Evolutionary conservation across 2,888 invertebrate species (phyloP).

Genomic region (Pharmacophagus antenor): DNA sequence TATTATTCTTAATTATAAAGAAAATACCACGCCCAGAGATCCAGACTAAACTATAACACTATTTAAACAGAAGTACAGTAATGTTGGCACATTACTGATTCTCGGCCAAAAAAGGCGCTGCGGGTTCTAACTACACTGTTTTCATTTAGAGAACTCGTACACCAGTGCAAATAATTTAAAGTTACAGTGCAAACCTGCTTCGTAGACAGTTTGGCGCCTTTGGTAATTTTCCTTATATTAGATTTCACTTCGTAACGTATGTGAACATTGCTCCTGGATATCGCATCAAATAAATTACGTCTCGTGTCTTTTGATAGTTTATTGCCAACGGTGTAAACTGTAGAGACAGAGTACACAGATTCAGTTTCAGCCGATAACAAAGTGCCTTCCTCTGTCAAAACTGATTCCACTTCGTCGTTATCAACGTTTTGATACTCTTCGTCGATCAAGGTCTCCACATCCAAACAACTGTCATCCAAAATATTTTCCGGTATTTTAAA

Average conservation of each 20-base stretch:
- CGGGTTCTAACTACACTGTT: no score
- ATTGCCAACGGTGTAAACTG: conserved; percentile 61
- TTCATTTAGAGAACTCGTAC: no score
- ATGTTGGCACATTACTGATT: no score
- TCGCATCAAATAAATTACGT: conserved; percentile 71
- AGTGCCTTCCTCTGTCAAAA: conserved; percentile 68
- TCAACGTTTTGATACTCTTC: conserved; percentile 75
- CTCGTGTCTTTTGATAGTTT: conserved; percentile 63
- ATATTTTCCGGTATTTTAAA: conserved; percentile 56
- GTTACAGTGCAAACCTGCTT: conserved; percentile 75
- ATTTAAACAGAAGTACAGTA: no score
- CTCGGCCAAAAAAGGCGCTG: no score
- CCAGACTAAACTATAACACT: no score
- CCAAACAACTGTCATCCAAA: conserved; percentile 62
- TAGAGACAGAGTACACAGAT: conserved; percentile 67
- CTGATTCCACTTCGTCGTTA: conserved; percentile 64
- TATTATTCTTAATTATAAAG: no score
- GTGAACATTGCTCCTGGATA: conserved; percentile 65
- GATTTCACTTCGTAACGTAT: conserved; percentile 65
- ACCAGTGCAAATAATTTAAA: no score
- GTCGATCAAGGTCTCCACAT: conserved; percentile 68
- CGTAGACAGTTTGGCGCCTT: conserved; percentile 70
- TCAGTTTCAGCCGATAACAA: conserved; percentile 66
- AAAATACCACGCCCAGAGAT: no score
- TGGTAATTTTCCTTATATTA: conserved; percentile 71